Conservation (phyloP, 2,888 invertebrate genomes). For the Trissonchulus latispiculum region DNA sequence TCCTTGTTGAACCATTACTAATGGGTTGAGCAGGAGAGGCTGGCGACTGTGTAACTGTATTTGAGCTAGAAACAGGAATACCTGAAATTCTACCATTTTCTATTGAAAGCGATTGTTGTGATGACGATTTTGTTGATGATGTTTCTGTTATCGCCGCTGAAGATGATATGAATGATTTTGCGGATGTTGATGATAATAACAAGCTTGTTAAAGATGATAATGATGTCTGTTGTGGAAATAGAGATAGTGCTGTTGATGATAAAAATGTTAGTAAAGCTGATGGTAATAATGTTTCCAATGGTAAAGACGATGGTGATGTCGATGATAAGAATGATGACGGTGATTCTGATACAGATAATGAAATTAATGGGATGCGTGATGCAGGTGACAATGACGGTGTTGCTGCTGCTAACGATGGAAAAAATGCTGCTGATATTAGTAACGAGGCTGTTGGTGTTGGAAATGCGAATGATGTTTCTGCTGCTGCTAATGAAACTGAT, state of each 20-base stretch:
- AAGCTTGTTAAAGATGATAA: not conserved
- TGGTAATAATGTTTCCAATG: not conserved
- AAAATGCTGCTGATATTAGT: not conserved
- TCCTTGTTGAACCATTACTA: too few species aligned
- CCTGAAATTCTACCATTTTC: too few species aligned
- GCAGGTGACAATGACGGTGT: not conserved
- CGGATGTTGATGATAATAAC: not conserved
- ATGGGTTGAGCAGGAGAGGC: too few species aligned
- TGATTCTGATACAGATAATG: not conserved
- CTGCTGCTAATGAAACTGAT: not conserved
- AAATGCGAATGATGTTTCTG: not conserved
- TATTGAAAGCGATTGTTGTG: too few species aligned
- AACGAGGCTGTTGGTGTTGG: not conserved
- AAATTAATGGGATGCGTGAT: not conserved
- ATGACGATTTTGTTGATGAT: too few species aligned
- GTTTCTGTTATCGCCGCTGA: too few species aligned
- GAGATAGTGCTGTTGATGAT: not conserved
- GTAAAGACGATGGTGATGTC: not conserved
- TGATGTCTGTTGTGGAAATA: not conserved
- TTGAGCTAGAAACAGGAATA: too few species aligned
- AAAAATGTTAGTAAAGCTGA: not conserved
- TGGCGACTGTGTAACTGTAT: too few species aligned
- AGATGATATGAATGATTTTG: too few species aligned
- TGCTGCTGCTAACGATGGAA: not conserved
- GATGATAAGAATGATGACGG: not conserved